phyloP scores from a whole-genome alignment of 2,113 vertebrate genomes.

The Eublepharis macularius region DNA sequence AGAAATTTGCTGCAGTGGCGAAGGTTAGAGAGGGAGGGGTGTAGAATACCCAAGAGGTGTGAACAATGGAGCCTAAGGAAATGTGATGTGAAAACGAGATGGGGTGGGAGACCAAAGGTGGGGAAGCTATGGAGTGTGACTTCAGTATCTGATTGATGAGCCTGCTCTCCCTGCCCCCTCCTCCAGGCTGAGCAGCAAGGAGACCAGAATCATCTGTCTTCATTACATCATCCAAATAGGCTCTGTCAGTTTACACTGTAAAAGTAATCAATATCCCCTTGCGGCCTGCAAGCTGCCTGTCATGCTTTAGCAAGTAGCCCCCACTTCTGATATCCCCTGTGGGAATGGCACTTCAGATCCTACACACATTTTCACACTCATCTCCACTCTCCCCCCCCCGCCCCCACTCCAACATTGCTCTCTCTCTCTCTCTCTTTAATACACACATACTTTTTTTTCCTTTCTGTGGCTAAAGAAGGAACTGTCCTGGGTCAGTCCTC shows the following conservation, averaged over 20 bases:
- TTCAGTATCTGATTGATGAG: slow-evolving; percentile 43
- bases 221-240: slow-evolving; percentile 68
- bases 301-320: background rate
- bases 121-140: background rate
- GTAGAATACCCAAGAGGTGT: background rate
- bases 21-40: background rate
- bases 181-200: slow-evolving; percentile 36
- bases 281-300: slow-evolving; percentile 20
- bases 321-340: fast-evolving
- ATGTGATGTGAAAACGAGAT: slow-evolving; percentile 16
- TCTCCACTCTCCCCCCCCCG: background rate
- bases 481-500: fast-evolving
- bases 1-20: background rate
- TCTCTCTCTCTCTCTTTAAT: background rate
- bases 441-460: fast-evolving
- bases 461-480: fast-evolving
- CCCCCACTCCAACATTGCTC: too few relatives aligned
- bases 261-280: slow-evolving; percentile 73
- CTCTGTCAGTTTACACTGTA: slow-evolving; percentile 67
- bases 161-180: slow-evolving; percentile 31
- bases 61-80: slow-evolving; percentile 1
- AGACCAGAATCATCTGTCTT: slow-evolving; percentile 73
- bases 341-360: background rate
- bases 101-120: slow-evolving; percentile 1
- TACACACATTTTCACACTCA: background rate